Evolutionary conservation across 2,888 invertebrate genomes (phyloP).

Genomic region (Ametastegia equiseti): DNA sequence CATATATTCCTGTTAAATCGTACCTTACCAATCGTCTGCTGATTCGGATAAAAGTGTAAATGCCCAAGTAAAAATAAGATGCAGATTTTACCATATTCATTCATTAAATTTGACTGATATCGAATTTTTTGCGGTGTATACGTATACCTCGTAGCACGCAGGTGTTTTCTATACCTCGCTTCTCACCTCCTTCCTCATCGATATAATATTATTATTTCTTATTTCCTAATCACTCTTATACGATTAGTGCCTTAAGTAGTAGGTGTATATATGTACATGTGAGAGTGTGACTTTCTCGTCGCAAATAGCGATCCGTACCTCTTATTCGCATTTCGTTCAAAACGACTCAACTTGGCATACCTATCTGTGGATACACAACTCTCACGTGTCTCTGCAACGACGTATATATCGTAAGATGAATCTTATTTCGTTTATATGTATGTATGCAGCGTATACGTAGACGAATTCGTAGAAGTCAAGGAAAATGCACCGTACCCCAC

Average conservation of each 20-base stretch:
- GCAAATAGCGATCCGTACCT: not conserved
- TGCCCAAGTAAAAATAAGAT: not conserved
- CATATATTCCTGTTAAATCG: not conserved
- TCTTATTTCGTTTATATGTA: too few relatives aligned
- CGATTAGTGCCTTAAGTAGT: too few relatives aligned
- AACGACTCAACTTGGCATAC: not conserved
- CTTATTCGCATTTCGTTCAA: not conserved
- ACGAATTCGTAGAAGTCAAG: too few relatives aligned
- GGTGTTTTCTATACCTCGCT: not conserved
- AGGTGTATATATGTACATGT: too few relatives aligned
- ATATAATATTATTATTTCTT: not conserved
- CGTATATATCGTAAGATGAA: not conserved
- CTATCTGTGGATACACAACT: not conserved
- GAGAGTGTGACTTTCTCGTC: constrained; percentile 16
- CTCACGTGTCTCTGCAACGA: not conserved
- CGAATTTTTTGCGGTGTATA: not conserved
- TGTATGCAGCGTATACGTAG: too few relatives aligned
- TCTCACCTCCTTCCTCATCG: not conserved
- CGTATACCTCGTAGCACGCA: too few relatives aligned
- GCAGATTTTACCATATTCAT: not conserved
- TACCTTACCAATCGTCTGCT: constrained; percentile 1
- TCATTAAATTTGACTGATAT: not conserved
- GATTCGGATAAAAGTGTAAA: not conserved
- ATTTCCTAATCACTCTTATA: not conserved
- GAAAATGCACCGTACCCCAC: not conserved